phyloP scores from a whole-genome alignment of 2,113 vertebrate genomes.

The Suricata suricatta region DNA sequence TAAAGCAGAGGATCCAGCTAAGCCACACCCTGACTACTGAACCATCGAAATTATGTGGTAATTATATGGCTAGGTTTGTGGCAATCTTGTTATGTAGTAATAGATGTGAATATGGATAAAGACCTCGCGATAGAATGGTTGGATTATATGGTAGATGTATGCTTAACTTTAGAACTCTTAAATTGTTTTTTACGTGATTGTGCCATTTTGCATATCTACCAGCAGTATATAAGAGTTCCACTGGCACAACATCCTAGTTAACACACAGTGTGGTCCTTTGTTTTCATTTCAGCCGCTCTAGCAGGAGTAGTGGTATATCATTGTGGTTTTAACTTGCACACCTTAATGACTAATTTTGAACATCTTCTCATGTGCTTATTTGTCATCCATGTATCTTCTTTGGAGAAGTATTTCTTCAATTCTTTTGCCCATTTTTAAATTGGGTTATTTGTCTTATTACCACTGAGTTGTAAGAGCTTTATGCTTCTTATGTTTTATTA shows the following conservation, averaged over 20 bases:
- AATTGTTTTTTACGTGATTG: not conserved
- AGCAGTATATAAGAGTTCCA: not conserved
- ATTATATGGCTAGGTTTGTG: not conserved
- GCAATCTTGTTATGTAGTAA: not conserved
- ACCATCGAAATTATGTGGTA: not conserved
- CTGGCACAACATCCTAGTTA: not conserved
- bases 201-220: not conserved
- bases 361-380: not conserved
- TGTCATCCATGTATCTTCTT: not conserved
- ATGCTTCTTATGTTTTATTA: constrained; percentile 14
- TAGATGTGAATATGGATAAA: not conserved
- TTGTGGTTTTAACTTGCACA: constrained; percentile 12
- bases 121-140: not conserved
- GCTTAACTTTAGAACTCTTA: constrained; percentile 10
- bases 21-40: not conserved
- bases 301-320: not conserved
- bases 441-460: constrained; percentile 13
- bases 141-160: not conserved
- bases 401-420: not conserved
- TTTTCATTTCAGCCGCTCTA: not conserved
- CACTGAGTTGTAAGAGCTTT: not conserved
- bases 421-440: not conserved
- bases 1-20: not conserved
- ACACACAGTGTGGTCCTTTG: not conserved
- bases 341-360: not conserved